phyloP scores from a whole-genome alignment of 1,140 invertebrate species.

The Zaprionus camerounensis region DNA sequence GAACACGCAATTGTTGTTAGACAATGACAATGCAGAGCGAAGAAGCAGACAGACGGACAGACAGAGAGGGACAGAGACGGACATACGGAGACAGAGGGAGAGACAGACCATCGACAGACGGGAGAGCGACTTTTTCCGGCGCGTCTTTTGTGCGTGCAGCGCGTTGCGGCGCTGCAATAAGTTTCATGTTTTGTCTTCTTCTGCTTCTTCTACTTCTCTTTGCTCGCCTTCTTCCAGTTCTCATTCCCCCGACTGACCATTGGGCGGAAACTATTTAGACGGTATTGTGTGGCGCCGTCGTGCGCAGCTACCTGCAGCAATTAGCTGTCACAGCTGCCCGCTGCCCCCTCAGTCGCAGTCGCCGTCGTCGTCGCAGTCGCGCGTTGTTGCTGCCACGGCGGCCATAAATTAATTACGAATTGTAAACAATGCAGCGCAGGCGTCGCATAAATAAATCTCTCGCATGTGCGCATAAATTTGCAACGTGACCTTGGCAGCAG shows the following conservation, averaged over 20 bases:
- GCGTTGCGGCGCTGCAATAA: constrained; percentile 37
- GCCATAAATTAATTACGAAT: constrained; percentile 71
- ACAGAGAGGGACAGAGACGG: constrained; percentile 18
- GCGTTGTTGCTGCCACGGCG: constrained; percentile 13
- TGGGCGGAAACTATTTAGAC: constrained; percentile 81
- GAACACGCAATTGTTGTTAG: constrained; percentile 52
- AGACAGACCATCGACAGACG: constrained; percentile 10
- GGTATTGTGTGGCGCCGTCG: constrained; percentile 74
- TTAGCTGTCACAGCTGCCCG: constrained; percentile 71
- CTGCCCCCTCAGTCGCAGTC: constrained; percentile 3
- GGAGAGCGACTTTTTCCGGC: constrained; percentile 71
- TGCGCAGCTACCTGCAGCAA: constrained; percentile 65
- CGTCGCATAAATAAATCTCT: constrained; percentile 75
- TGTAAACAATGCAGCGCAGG: constrained; percentile 70
- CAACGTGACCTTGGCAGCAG: constrained; percentile 67
- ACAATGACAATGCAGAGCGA: constrained; percentile 40
- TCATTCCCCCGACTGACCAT: constrained; percentile 58
- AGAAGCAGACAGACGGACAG: constrained; percentile 27
- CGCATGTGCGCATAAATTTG: constrained; percentile 74
- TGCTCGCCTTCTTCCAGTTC: constrained; percentile 6
- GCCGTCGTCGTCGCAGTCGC: background rate
- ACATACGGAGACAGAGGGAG: constrained; percentile 15
- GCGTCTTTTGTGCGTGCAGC: constrained; percentile 71
- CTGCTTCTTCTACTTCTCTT: background rate
- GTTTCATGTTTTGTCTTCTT: constrained; percentile 22